phyloP scores from a whole-genome alignment of 2,888 invertebrate species.

The Chorisops tibialis region DNA sequence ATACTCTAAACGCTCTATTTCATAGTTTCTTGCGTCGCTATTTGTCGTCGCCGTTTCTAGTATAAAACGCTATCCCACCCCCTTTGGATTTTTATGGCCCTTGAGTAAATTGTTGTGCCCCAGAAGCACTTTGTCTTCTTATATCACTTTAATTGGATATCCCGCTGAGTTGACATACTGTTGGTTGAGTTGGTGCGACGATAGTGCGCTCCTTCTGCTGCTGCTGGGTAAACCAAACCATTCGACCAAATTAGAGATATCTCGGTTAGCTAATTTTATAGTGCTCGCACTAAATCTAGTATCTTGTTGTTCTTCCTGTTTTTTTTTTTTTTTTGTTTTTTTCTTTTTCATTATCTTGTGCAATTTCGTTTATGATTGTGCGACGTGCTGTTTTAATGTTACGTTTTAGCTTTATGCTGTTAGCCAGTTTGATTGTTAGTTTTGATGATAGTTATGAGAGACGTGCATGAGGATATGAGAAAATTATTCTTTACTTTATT shows the following conservation, averaged over 20 bases:
- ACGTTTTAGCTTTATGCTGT: too few relatives aligned
- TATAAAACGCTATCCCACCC: constrained; percentile 4
- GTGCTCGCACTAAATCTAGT: constrained; percentile 9
- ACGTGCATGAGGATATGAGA: too few relatives aligned
- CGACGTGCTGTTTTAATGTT: too few relatives aligned
- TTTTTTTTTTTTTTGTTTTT: too few relatives aligned
- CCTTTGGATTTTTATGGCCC: constrained; percentile 24
- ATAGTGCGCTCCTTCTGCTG: background rate
- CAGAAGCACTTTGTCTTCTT: constrained; percentile 25
- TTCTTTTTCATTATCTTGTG: too few relatives aligned
- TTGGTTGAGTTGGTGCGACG: background rate
- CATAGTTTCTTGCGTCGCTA: too few relatives aligned
- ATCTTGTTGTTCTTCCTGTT: background rate
- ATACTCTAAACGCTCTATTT: too few relatives aligned
- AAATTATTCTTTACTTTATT: too few relatives aligned
- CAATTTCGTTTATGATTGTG: too few relatives aligned
- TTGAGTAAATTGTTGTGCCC: constrained; percentile 26
- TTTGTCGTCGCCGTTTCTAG: constrained; percentile 2
- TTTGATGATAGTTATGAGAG: too few relatives aligned
- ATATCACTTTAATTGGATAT: constrained; percentile 29
- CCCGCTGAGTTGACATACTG: constrained; percentile 16
- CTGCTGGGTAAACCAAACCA: background rate
- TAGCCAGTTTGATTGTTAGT: too few relatives aligned
- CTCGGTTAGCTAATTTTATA: constrained; percentile 19
- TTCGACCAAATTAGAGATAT: constrained; percentile 15